These are phyloP conservation scores for Acromyrmex echinatior DNA, from an alignment of 1,140 invertebrate species.

Conservation along the genomic window DNA sequence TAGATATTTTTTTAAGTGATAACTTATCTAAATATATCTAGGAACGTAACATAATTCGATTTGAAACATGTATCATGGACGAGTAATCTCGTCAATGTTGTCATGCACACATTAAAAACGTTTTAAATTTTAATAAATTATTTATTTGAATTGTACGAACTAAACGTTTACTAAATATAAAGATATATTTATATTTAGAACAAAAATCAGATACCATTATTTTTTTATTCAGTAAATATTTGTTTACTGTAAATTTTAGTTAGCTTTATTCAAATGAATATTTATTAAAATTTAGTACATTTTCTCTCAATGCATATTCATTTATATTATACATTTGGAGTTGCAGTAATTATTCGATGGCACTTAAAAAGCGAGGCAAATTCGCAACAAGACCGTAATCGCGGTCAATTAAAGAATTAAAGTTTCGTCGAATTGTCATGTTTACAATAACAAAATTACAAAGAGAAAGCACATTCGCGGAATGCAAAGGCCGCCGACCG, in stretches of 20 bases:
- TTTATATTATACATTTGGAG: too few relatives aligned
- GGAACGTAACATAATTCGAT: background rate
- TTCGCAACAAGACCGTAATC: background rate
- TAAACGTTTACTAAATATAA: too few relatives aligned
- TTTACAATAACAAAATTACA: background rate
- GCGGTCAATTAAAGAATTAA: background rate
- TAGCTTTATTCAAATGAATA: too few relatives aligned
- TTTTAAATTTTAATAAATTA: too few relatives aligned
- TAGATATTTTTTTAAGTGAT: background rate
- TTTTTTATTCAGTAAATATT: too few relatives aligned
- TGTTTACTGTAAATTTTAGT: too few relatives aligned
- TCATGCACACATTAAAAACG: background rate
- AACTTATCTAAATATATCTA: too few relatives aligned
- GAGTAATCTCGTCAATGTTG: background rate
- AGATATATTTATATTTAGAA: too few relatives aligned
- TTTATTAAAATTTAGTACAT: too few relatives aligned
- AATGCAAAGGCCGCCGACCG: background rate
- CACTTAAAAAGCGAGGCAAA: background rate
- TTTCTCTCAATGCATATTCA: too few relatives aligned
- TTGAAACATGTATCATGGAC: background rate
- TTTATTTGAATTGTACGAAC: too few relatives aligned
- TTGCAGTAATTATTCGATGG: background rate
- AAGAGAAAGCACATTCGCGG: background rate
- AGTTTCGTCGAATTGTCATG: background rate
- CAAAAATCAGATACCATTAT: too few relatives aligned